These are phyloP conservation scores for Ictalurus punctatus DNA, from an alignment of 2,113 vertebrate genomes.

Conservation along the genomic window DNA sequence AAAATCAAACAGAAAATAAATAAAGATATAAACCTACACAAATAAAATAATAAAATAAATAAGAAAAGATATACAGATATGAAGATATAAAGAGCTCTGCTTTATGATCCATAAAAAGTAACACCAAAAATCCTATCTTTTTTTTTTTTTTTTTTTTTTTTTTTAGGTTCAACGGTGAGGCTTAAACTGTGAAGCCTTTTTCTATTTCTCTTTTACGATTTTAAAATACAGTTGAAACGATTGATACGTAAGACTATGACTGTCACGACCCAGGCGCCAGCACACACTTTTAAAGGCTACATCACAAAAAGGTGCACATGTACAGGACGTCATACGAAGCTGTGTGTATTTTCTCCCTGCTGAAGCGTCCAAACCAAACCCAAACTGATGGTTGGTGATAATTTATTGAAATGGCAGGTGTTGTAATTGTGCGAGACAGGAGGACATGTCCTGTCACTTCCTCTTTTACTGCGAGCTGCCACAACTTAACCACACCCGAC, in stretches of 20 bases:
- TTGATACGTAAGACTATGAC: not conserved
- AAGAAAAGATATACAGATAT: not conserved
- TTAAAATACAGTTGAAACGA: not conserved
- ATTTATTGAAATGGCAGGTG: conserved; percentile 21
- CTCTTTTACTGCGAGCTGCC: conserved; percentile 23
- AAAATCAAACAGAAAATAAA: not conserved
- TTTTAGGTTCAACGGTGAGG: not conserved
- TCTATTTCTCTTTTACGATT: not conserved
- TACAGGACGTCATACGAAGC: not conserved
- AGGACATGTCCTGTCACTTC: not conserved
- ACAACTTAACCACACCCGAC: conserved; percentile 31
- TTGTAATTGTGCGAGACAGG: conserved; percentile 11
- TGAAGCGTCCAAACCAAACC: not conserved
- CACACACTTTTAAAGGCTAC: not conserved
- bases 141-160: not conserved
- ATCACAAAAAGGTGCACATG: too few species aligned
- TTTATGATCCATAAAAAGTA: not conserved
- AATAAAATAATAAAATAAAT: not conserved
- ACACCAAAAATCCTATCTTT: not conserved
- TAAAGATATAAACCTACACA: not conserved
- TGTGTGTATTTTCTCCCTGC: not conserved
- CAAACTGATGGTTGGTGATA: not conserved
- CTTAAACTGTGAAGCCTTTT: not conserved
- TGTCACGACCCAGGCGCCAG: not conserved
- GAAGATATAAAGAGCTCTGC: not conserved